Percentiles rank a stretch among this genome's conserved stretches.
These are phyloP conservation scores for Rhinatrema bivittatum DNA, from an alignment of 2,797 vertebrate genomes.

Conservation along the genomic window DNA sequence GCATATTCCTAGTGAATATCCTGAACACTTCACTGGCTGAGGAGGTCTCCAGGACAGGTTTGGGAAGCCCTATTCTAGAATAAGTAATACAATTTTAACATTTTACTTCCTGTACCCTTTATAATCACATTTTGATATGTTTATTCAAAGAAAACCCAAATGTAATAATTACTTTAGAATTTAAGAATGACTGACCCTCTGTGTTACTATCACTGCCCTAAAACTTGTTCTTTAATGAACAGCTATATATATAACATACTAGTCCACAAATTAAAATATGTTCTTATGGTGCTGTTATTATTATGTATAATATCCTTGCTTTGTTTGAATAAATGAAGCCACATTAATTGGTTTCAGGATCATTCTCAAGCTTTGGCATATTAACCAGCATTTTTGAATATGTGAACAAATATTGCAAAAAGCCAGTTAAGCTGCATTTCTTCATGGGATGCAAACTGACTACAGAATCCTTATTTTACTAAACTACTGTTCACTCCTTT, in stretches of 20 bases:
- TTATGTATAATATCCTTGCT: conserved; percentile 46
- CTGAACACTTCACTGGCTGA: too few species aligned
- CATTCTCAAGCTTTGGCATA: conserved; percentile 48
- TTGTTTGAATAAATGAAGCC: conserved; percentile 75
- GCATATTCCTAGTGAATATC: too few species aligned
- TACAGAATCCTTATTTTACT: conserved; percentile 37
- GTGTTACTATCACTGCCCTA: too few species aligned
- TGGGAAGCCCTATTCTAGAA: too few species aligned
- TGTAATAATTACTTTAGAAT: too few species aligned
- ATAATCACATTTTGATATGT: too few species aligned
- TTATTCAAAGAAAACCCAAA: too few species aligned
- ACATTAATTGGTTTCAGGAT: conserved; percentile 77
- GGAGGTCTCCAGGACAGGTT: too few species aligned
- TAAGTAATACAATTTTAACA: too few species aligned
- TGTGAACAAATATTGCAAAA: conserved; percentile 70
- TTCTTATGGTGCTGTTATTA: conserved; percentile 71
- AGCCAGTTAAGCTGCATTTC: conserved; percentile 58
- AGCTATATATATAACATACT: conserved; percentile 10
- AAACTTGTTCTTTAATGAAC: too few species aligned
- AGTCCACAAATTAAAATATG: conserved; percentile 38
- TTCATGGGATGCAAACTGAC: conserved; percentile 60
- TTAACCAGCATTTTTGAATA: conserved; percentile 51
- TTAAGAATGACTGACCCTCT: too few species aligned
- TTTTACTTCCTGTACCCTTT: too few species aligned
- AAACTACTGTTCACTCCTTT: conserved; percentile 15